Evolutionary conservation across 2,113 vertebrate genomes (phyloP), one percentile per base, ranked within the genome.

Genomic region (Peromyscus polionotus): DNA sequence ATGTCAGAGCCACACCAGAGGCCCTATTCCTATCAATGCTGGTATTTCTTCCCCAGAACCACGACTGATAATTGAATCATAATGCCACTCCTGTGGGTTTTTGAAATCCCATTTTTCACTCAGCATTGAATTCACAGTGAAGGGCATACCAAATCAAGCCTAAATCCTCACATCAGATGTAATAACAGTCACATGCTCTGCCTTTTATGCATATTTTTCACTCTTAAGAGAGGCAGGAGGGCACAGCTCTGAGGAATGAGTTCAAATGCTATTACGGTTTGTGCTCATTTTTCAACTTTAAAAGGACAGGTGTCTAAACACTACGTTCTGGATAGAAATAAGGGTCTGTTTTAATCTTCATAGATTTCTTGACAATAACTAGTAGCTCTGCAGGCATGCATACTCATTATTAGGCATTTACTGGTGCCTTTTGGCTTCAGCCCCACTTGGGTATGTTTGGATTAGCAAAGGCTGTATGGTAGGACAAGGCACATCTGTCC

Each of bases 71-170:
- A 79, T 51, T 79, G 75, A 91, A 67, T 90, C 54, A 45, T 91
- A 79, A 72, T 84, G 48, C 72, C 84, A 59, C 67, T 77, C 5
- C 4, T 76, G 33, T 36, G 75, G 54, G 45, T 65, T 86, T 51
- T 26, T 79, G 65, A 67, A 93, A 97, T 93, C 88, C 70, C 83
- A 91, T 76, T 89, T 88, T 80, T 73, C 26, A 65, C 95, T 86
- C n/a, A 1, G 20, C 68, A 79, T 33, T 93, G 22, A 17, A 77
- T 79, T 67, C 54, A 72, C 85, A 39, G 84, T 54, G 13, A 93
- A 92, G 67, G 65, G 39, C 42, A 68, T 45, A 73, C 10, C 42
- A 96, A 86, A 54, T 93, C 59, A 96, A 93, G 22, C 77, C 65
- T 68, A 70, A 88, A 79, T 51, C 59, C 39, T 39, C 57, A 57